Evolutionary conservation across 2,113 vertebrate genomes (phyloP).

Genomic region (Neolamprologus sp.): DNA sequence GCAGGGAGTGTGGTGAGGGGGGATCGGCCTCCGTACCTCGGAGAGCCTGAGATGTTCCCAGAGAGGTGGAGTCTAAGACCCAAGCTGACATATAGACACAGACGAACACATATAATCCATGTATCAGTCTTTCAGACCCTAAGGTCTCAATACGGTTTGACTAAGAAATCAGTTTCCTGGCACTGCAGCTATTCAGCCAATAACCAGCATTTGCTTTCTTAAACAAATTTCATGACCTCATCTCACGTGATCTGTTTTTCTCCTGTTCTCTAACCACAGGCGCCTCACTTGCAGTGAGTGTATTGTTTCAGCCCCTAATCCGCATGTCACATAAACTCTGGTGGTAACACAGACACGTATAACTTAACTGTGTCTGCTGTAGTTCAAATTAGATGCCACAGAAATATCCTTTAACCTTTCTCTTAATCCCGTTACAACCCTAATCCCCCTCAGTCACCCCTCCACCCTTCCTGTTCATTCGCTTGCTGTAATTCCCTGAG

Average conservation of each 20-base stretch:
- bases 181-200: not conserved
- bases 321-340: constrained; percentile 17
- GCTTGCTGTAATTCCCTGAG: constrained; percentile 61
- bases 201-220: not conserved
- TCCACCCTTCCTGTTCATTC: constrained; percentile 54
- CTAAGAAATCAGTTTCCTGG: not conserved
- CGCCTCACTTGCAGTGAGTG: not conserved
- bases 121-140: not conserved
- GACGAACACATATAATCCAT: not conserved
- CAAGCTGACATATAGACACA: not conserved
- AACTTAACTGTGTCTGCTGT: constrained; percentile 55
- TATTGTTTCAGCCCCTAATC: constrained; percentile 12
- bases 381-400: constrained; percentile 66
- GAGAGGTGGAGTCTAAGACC: not conserved
- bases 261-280: not conserved
- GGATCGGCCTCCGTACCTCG: not conserved
- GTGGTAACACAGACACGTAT: constrained; percentile 31
- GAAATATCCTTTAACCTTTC: constrained; percentile 70
- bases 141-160: not conserved
- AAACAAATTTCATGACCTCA: not conserved
- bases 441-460: constrained; percentile 66
- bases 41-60: not conserved
- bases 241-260: not conserved
- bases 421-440: constrained; percentile 71
- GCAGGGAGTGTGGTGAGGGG: not conserved